Evolutionary conservation across 2,113 vertebrate genomes (phyloP), one percentile per base, ranked within the genome.

Genomic region (Xiphorhynchus elegans): DNA sequence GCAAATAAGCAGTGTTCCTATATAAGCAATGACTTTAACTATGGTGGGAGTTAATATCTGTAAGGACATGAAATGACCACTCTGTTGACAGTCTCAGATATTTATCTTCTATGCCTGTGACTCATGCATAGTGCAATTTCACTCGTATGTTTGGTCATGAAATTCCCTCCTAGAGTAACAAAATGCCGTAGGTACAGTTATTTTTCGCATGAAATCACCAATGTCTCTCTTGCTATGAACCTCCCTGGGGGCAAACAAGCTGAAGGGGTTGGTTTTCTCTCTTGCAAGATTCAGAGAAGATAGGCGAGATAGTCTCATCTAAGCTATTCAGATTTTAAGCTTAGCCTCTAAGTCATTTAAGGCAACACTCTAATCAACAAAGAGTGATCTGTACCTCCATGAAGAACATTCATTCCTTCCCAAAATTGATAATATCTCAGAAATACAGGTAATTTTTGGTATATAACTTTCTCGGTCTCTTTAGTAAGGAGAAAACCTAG

Each of bases 61-160:
- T 69, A 80, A 62, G 63, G 59, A 84, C 63, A 40, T 90, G 69
- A 94, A 96, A 94, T 83, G 94, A 89, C 90, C 94, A 93, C 84
- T 82, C 40, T 87, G 81, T 76, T 96, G 93, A 90, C 85, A 94
- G 70, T 81, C 66, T 81, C 21, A 81, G 75, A 62, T 86, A 90
- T 90, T 95, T 90, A 78, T 89, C 47, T 92, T 77, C 47, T 76
- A 53, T 0, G 4, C 7, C 14, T 78, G 29, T 90, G 90, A 81
- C 47, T 95, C 91, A 90, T 15, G 13, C 29, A 28, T 44, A 84
- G 26, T 40, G 50, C 56, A 84, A 46, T 87, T 88, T 80, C 59
- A 72, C 20, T 33, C 59, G n/a, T 84, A 67, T 78, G 26, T 55
- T 84, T 89, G 42, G 21, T 52, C 68, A 75, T 67, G 76, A 90